phyloP scores from a whole-genome alignment of 2,888 invertebrate species.

The Trissolcus brochymenae region DNA sequence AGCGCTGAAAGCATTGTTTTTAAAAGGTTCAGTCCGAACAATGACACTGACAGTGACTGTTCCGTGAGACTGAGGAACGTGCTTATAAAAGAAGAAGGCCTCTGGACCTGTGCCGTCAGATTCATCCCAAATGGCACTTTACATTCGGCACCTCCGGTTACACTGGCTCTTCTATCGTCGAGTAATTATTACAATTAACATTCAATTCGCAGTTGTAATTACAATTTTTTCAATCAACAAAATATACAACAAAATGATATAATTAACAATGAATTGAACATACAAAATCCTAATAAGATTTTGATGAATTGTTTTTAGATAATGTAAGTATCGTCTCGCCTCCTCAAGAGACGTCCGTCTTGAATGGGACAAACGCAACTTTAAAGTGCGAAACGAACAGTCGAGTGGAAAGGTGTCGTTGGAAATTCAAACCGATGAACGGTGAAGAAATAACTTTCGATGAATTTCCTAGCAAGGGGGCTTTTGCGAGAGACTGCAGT shows the following conservation, averaged over 20 bases:
- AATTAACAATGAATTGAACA: no score
- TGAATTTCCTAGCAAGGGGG: conserved; percentile 71
- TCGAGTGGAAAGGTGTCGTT: conserved; percentile 71
- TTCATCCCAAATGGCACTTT: conserved; percentile 68
- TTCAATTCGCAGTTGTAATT: not conserved
- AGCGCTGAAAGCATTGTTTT: conserved; percentile 68
- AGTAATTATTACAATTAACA: conserved; percentile 61
- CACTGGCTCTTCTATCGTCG: conserved; percentile 71
- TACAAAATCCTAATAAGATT: no score
- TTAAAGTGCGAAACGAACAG: conserved; percentile 70
- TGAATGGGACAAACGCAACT: conserved; percentile 66
- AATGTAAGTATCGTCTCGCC: conserved; percentile 70
- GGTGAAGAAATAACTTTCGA: conserved; percentile 62
- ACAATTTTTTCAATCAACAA: no score
- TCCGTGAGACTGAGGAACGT: conserved; percentile 73
- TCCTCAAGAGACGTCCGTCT: conserved; percentile 67
- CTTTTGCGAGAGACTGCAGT: conserved; percentile 71
- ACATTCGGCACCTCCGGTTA: conserved; percentile 73
- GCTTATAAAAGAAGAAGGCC: conserved; percentile 73
- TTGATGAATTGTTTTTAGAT: conserved; percentile 57
- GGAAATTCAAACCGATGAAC: conserved; percentile 69
- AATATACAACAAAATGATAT: no score
- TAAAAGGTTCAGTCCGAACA: conserved; percentile 71
- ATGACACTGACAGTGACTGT: conserved; percentile 73
- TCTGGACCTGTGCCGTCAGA: conserved; percentile 75